Conservation (phyloP, 2,888 invertebrate species). For the Drosophila atripex region DNA sequence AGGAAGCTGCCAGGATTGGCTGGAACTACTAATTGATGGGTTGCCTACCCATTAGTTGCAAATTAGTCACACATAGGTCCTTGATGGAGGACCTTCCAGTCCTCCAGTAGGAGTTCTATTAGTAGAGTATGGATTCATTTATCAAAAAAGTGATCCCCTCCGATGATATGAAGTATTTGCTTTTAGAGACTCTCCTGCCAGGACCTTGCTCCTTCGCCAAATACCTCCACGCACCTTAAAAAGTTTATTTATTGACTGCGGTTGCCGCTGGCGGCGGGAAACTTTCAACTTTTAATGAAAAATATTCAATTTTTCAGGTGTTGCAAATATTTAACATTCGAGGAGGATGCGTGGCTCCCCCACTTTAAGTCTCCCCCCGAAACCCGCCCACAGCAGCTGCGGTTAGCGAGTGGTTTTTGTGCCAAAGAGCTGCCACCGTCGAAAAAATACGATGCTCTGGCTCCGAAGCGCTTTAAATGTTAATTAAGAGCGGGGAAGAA, state of each 20-base stretch:
- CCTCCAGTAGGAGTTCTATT: background rate
- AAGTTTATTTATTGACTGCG: constrained; percentile 75
- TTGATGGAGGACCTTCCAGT: too few species aligned
- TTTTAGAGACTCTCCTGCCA: background rate
- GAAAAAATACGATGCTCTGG: constrained; percentile 20
- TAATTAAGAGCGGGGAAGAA: constrained; percentile 61
- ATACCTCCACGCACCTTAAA: constrained; percentile 60
- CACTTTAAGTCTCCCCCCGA: background rate
- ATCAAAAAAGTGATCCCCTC: background rate
- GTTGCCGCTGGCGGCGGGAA: constrained; percentile 42
- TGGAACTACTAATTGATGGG: constrained; percentile 24
- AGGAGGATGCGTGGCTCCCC: constrained; percentile 3
- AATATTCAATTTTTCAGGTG: constrained; percentile 77
- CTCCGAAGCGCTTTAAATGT: constrained; percentile 66
- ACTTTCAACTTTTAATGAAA: constrained; percentile 79
- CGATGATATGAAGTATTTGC: background rate
- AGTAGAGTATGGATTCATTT: too few species aligned
- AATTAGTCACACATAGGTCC: background rate
- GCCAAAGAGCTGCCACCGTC: constrained; percentile 19
- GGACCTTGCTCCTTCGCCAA: constrained; percentile 7
- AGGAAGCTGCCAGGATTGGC: background rate
- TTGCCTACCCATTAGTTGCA: background rate
- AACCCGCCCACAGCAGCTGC: constrained; percentile 10
- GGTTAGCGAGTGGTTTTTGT: constrained; percentile 21
- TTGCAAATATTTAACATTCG: constrained; percentile 68